Conservation (phyloP, 2,113 vertebrate genomes). For the Lycaon pictus region DNA sequence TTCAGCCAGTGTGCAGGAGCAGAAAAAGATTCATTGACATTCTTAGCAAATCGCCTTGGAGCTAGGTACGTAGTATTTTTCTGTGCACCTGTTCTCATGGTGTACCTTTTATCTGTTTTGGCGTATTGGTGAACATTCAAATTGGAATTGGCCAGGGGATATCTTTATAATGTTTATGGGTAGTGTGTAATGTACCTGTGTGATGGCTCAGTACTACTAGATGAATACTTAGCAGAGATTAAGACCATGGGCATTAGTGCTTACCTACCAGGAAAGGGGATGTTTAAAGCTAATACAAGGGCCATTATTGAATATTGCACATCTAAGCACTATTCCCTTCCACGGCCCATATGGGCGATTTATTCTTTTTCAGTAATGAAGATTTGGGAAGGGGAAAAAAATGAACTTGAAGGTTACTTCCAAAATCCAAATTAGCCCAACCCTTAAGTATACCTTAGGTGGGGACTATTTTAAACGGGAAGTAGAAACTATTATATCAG, state of each 20-base stretch:
- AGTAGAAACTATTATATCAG: background rate
- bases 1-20: slow-evolving; percentile 96
- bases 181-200: accelerated
- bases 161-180: background rate
- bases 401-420: slow-evolving; percentile 54
- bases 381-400: background rate
- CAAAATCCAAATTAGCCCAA: slow-evolving; percentile 21
- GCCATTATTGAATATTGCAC: background rate
- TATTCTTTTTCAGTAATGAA: background rate
- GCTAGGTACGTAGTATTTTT: slow-evolving; percentile 89
- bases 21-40: slow-evolving; percentile 95
- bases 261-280: background rate
- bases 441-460: slow-evolving; percentile 15
- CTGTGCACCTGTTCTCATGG: background rate
- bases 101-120: slow-evolving; percentile 35
- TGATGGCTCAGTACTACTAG: background rate
- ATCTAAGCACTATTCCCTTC: background rate
- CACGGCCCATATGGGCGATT: background rate
- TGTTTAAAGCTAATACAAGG: background rate
- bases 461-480: slow-evolving; percentile 5
- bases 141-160: background rate
- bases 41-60: slow-evolving; percentile 93
- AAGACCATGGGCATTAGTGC: background rate
- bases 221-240: background rate
- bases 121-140: background rate